Evolutionary conservation across 2,797 vertebrate species (phyloP).

Genomic region (Mareca penelope): DNA sequence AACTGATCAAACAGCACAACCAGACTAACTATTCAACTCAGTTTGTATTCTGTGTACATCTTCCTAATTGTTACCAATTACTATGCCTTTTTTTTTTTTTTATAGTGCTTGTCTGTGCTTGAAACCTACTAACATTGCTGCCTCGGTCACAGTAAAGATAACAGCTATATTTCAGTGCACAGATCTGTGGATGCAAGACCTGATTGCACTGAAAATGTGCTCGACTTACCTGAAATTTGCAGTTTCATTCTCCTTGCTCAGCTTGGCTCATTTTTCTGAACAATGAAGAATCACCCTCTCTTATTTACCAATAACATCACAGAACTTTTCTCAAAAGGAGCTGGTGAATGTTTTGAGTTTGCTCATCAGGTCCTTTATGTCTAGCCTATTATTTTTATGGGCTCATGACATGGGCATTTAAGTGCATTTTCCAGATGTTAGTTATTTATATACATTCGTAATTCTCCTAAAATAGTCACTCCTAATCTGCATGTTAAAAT

Average conservation of each 20-base stretch:
- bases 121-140: conserved; percentile 8
- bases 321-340: background rate
- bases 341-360: background rate
- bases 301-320: background rate
- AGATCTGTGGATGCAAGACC: background rate
- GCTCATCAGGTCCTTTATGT: background rate
- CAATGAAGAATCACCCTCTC: background rate
- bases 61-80: conserved; percentile 58
- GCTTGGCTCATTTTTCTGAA: background rate
- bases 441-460: background rate
- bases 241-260: background rate
- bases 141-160: background rate
- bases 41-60: conserved; percentile 1
- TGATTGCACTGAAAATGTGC: background rate
- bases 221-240: background rate
- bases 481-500: background rate
- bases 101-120: background rate
- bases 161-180: background rate
- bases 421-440: background rate
- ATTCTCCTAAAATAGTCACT: background rate
- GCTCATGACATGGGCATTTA: background rate
- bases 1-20: background rate
- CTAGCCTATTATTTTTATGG: background rate
- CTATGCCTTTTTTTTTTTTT: background rate
- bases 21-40: background rate